Percentiles rank a stretch among this genome's conserved stretches.
Conservation (phyloP, 2,113 vertebrate species). For the Tetrax tetrax region DNA sequence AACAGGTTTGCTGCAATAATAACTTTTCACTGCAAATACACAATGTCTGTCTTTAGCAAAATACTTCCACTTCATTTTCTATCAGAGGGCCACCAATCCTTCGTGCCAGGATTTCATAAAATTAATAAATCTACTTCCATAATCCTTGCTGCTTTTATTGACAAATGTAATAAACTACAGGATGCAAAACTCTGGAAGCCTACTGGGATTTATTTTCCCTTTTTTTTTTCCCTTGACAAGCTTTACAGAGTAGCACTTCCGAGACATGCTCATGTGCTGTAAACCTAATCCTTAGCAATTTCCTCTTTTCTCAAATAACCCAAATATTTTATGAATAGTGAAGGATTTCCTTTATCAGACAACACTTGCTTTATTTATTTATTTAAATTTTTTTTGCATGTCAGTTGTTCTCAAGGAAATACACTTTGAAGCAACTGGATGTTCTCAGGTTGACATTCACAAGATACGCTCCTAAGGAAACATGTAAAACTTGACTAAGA, state of each 20-base stretch:
- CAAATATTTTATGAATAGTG: slow-evolving; percentile 73
- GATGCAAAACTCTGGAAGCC: slow-evolving; percentile 69
- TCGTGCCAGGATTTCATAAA: slow-evolving; percentile 70
- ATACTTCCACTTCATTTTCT: slow-evolving; percentile 52
- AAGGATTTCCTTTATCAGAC: slow-evolving; percentile 74
- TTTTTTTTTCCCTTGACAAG: slow-evolving; percentile 57
- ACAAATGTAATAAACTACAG: slow-evolving; percentile 79
- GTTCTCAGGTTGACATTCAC: background rate
- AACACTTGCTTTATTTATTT: slow-evolving; percentile 25
- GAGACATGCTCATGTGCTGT: slow-evolving; percentile 71
- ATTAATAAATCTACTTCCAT: slow-evolving; percentile 74
- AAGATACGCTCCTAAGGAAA: background rate
- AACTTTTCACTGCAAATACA: slow-evolving; percentile 43
- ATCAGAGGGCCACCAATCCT: slow-evolving; percentile 49
- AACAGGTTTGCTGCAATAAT: slow-evolving; percentile 44
- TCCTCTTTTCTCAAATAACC: slow-evolving; percentile 77
- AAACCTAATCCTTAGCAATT: slow-evolving; percentile 81
- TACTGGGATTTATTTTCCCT: slow-evolving; percentile 45
- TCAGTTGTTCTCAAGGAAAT: slow-evolving; percentile 56
- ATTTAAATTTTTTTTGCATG: background rate
- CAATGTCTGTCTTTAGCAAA: slow-evolving; percentile 55
- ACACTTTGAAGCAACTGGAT: slow-evolving; percentile 5
- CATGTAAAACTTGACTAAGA: background rate
- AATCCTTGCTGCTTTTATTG: slow-evolving; percentile 73
- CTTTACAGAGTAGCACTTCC: slow-evolving; percentile 74